Evolutionary conservation across 2,888 invertebrate genomes (phyloP).

Genomic region (Macaria liturata): DNA sequence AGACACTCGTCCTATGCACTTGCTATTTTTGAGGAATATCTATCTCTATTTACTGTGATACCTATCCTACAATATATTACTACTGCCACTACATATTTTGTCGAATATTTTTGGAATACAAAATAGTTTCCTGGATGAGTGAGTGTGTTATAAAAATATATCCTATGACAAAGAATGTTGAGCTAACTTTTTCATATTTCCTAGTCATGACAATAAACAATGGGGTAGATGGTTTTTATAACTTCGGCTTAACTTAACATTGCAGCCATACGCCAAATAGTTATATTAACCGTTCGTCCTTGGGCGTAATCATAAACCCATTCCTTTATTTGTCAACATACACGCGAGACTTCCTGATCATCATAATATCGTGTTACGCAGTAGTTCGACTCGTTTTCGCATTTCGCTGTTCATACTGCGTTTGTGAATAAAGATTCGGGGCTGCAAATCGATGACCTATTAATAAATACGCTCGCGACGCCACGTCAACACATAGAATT

Average conservation of each 20-base stretch:
- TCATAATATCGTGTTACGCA: constrained; percentile 60
- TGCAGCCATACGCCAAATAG: constrained; percentile 36
- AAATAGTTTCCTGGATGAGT: too few relatives aligned
- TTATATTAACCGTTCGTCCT: constrained; percentile 47
- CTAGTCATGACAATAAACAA: constrained; percentile 7
- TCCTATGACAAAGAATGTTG: neutral
- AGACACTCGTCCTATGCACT: neutral
- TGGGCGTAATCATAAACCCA: constrained; percentile 46
- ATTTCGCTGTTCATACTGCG: constrained; percentile 31
- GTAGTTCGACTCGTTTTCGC: constrained; percentile 50
- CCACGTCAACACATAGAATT: constrained; percentile 15
- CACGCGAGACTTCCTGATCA: constrained; percentile 60
- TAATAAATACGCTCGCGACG: constrained; percentile 48
- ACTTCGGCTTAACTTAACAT: constrained; percentile 13
- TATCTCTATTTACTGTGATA: too few relatives aligned
- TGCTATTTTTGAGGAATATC: too few relatives aligned
- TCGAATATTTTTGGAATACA: too few relatives aligned
- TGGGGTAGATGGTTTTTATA: constrained; percentile 15
- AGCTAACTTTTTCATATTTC: constrained; percentile 5
- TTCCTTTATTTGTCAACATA: constrained; percentile 62
- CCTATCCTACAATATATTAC: too few relatives aligned
- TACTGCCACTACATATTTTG: too few relatives aligned
- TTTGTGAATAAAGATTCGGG: constrained; percentile 40
- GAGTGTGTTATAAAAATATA: too few relatives aligned
- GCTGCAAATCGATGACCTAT: constrained; percentile 53